Evolutionary conservation across 2,888 invertebrate species (phyloP).

Genomic region (Leptopilina syphax): DNA sequence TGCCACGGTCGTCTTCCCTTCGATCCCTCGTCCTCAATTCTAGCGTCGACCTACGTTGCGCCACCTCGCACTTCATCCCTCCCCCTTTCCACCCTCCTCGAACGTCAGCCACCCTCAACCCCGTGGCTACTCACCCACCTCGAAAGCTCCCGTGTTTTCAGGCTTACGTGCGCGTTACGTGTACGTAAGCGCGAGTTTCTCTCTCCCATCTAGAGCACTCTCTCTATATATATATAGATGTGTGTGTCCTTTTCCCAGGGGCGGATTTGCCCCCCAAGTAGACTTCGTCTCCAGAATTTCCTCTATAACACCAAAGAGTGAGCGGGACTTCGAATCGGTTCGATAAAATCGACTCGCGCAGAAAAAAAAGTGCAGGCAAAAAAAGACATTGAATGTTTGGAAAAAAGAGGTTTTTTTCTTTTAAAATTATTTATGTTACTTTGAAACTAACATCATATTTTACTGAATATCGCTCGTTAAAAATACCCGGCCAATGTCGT

Average conservation of each 20-base stretch:
- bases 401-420: too few relatives aligned
- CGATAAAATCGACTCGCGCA: conserved; percentile 40
- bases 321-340: conserved; percentile 1
- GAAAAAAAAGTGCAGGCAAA: conserved; percentile 1
- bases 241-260: conserved; percentile 33
- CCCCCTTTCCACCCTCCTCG: neutral
- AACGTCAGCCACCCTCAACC: conserved; percentile 13
- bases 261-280: conserved; percentile 16
- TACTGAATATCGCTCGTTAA: too few relatives aligned
- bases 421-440: too few relatives aligned
- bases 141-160: conserved; percentile 60
- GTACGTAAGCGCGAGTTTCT: conserved; percentile 49
- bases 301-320: neutral
- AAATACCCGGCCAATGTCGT: too few relatives aligned
- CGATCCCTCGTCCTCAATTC: neutral
- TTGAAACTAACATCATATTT: too few relatives aligned
- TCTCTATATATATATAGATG: too few relatives aligned
- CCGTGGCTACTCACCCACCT: conserved; percentile 37
- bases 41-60: conserved; percentile 35
- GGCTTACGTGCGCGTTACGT: conserved; percentile 64
- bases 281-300: conserved; percentile 18
- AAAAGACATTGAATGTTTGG: neutral
- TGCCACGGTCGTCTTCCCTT: neutral
- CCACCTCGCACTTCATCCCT: conserved; percentile 31
- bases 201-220: neutral